These are phyloP conservation scores for Cyprinella venusta DNA, from an alignment of 2,797 vertebrate species.

Conservation along the genomic window DNA sequence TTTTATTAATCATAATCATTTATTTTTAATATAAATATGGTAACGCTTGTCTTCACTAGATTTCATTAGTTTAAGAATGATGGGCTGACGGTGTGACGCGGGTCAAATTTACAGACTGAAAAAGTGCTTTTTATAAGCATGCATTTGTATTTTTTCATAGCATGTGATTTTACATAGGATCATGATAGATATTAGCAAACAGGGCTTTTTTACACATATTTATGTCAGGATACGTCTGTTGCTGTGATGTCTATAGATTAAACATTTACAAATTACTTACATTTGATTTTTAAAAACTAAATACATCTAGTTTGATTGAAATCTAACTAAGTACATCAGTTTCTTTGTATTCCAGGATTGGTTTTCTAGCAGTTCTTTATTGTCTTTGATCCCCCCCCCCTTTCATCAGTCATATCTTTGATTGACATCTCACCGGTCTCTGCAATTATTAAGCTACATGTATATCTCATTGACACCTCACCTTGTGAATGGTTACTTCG, in stretches of 20 bases:
- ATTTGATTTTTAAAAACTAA: background rate
- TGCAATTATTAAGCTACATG: slow-evolving; percentile 45
- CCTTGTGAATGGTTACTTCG: slow-evolving; percentile 28
- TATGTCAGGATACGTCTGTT: background rate
- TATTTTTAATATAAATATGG: background rate
- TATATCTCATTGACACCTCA: slow-evolving; percentile 21
- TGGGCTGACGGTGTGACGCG: background rate
- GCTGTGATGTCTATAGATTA: background rate
- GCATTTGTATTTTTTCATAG: background rate
- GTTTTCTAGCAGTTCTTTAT: background rate
- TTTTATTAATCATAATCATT: background rate
- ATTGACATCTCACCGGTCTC: slow-evolving; percentile 15
- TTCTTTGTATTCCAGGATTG: background rate
- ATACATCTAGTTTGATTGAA: background rate
- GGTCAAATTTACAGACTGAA: background rate
- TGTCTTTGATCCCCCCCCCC: background rate
- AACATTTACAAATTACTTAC: background rate
- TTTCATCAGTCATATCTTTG: slow-evolving; percentile 39
- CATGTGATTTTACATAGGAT: background rate
- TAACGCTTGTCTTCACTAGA: background rate
- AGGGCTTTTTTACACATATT: background rate
- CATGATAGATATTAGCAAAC: background rate
- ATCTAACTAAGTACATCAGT: background rate
- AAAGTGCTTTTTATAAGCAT: background rate
- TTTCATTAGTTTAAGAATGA: slow-evolving; percentile 13